Base-by-base conservation (phyloP, 2,888 invertebrate genomes). In the Caradrina clavipalpis region DNA sequence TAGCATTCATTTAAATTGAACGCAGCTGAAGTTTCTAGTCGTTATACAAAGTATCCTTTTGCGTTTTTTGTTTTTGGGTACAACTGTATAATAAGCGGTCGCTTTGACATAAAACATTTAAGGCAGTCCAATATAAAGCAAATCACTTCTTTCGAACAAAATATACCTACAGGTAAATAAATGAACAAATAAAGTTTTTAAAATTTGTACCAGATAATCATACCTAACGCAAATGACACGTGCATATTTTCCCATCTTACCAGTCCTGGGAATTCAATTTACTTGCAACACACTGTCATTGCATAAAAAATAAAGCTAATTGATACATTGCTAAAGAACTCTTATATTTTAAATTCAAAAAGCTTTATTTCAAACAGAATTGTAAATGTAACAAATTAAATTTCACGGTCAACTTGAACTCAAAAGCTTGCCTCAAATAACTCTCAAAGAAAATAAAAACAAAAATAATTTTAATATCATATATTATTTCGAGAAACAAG, bases 401-500 rank as follows among this genome's bases (percentile, higher is more conserved):
- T 62, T 56, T 62, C 21, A 39, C 17, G 1, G 17, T 45, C 21
- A 22, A 11, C 19, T 56, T 42, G 4, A 39, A 19, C 19, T 50
- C 19, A 15, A 49, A 57, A 54, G 17, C 6, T 15, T 10, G 19
- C 3, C 22, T 22, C 0, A 39, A 73, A 67, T 21, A 50, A 70
- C 8, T 42, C 22, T 45, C 35, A 21, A 66, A 55, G 54, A 55
- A 61, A 26, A 47, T 31, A 19, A 31, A 53, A 22, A 0, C 21
- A 50, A 22, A 58, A 45, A 45, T 45, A 0, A 45, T 47, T 54
- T 54, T 3, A 47, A 59, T 63, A 21, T 35, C 15, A 26, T 15
- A 35, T 11, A 68, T 54, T 11, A 68, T 54, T 55, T 39, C 59
- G 19, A 53, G 17, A 47, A 61, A 54, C 39, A 11, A 50, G 7